These are phyloP conservation scores for Apodemus speciosus DNA, from an alignment of 2,113 vertebrate species.

Conservation along the genomic window DNA sequence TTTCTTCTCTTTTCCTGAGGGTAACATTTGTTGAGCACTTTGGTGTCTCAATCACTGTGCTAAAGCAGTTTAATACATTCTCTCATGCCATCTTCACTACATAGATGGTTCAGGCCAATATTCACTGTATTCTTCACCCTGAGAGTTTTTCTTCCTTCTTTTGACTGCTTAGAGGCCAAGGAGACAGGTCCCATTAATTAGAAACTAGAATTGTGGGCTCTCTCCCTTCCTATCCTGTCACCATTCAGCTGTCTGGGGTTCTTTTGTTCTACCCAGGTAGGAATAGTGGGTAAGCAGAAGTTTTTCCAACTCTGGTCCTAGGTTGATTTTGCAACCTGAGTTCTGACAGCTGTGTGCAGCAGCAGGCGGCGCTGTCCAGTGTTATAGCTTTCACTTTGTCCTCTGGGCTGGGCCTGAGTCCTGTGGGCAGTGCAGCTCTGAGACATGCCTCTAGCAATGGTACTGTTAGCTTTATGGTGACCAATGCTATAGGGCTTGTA, in stretches of 20 bases:
- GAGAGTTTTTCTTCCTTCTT: neutral
- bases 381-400: neutral
- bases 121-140: neutral
- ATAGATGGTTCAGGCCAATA: neutral
- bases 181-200: neutral
- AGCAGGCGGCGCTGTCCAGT: neutral
- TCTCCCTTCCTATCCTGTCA: neutral
- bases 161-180: slow-evolving; percentile 42
- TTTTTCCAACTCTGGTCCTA: neutral
- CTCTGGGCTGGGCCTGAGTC: neutral
- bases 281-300: neutral
- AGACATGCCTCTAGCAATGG: neutral
- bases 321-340: neutral
- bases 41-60: neutral
- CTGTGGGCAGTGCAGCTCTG: neutral
- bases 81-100: neutral
- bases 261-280: neutral
- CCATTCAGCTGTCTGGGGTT: neutral
- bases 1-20: neutral
- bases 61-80: neutral
- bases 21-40: neutral
- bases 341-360: neutral
- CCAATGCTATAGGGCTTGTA: too few relatives aligned
- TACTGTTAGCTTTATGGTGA: neutral
- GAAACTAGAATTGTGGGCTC: neutral